These are phyloP conservation scores for Macrotrachela quadricornifera DNA, from an alignment of 1,140 invertebrate genomes.

Conservation along the genomic window DNA sequence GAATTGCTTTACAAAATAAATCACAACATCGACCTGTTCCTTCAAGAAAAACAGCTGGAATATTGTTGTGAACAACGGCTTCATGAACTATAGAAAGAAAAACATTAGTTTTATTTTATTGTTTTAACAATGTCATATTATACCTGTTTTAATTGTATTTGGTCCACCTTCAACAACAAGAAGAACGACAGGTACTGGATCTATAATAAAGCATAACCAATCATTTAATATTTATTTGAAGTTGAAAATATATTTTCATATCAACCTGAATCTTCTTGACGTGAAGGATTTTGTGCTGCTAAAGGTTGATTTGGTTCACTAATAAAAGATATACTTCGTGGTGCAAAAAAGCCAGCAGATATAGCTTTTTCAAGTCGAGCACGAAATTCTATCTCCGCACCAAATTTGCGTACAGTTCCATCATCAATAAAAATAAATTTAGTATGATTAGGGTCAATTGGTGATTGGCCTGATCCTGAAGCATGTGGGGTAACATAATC, in stretches of 20 bases:
- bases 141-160: conserved; percentile 23
- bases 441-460: conserved; percentile 30
- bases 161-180: conserved; percentile 30
- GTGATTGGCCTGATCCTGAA: conserved; percentile 6
- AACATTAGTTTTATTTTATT: no score
- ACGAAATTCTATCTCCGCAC: conserved; percentile 24
- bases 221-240: no score
- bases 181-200: conserved; percentile 21
- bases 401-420: conserved; percentile 23
- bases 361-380: conserved; percentile 15
- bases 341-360: no score
- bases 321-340: no score
- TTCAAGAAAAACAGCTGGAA: conserved; percentile 6
- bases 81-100: no score
- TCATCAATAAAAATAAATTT: conserved; percentile 32
- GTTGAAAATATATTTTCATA: no score
- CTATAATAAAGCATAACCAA: no score
- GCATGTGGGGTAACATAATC: background rate
- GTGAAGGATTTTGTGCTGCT: no score
- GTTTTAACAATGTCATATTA: background rate
- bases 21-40: conserved; percentile 7
- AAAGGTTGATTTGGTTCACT: no score
- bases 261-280: no score
- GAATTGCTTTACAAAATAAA: background rate
- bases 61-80: background rate